A percentile compares a stretch with the other conserved stretches of the same genome.
phyloP scores from a whole-genome alignment of 2,797 vertebrate species.

The Acrossocheilus wenchowensis region DNA sequence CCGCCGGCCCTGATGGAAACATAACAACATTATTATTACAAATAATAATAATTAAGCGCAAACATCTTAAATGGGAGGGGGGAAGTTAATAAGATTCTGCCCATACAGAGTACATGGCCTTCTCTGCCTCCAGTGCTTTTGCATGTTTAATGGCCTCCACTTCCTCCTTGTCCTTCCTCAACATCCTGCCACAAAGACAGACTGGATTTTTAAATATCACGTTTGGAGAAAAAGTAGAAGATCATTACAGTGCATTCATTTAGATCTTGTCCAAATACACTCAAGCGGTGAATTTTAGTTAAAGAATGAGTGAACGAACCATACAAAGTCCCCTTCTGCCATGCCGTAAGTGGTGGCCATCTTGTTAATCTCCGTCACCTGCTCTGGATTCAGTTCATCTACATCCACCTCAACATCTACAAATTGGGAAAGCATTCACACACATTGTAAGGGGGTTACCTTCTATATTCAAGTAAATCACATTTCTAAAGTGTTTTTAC shows the following conservation, averaged over 20 bases:
- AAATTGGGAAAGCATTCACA: slow-evolving; percentile 25
- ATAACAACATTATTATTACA: slow-evolving; percentile 5
- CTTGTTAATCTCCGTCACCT: slow-evolving; percentile 92
- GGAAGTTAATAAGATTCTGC: slow-evolving; percentile 27
- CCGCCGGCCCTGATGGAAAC: slow-evolving; percentile 84
- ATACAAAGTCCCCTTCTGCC: slow-evolving; percentile 93
- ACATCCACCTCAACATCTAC: slow-evolving; percentile 96
- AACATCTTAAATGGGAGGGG: neutral
- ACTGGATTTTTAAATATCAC: slow-evolving; percentile 14
- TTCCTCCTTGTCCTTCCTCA: slow-evolving; percentile 96
- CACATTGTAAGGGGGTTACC: neutral
- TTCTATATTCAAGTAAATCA: neutral
- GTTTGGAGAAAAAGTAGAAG: neutral
- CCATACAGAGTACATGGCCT: slow-evolving; percentile 98
- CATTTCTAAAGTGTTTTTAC: neutral
- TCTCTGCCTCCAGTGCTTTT: slow-evolving; percentile 96
- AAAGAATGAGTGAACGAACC: slow-evolving; percentile 48
- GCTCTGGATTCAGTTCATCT: slow-evolving; percentile 91
- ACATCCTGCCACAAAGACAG: slow-evolving; percentile 82
- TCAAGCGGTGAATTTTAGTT: neutral
- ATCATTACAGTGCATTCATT: slow-evolving; percentile 19
- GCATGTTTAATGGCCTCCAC: slow-evolving; percentile 97
- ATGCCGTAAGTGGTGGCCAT: slow-evolving; percentile 94
- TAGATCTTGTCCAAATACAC: neutral
- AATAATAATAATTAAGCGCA: neutral